Percentiles rank a stretch among this genome's conserved stretches.
These are phyloP conservation scores for Subanguina moxae DNA, from an alignment of 1,140 invertebrate species.

Conservation along the genomic window DNA sequence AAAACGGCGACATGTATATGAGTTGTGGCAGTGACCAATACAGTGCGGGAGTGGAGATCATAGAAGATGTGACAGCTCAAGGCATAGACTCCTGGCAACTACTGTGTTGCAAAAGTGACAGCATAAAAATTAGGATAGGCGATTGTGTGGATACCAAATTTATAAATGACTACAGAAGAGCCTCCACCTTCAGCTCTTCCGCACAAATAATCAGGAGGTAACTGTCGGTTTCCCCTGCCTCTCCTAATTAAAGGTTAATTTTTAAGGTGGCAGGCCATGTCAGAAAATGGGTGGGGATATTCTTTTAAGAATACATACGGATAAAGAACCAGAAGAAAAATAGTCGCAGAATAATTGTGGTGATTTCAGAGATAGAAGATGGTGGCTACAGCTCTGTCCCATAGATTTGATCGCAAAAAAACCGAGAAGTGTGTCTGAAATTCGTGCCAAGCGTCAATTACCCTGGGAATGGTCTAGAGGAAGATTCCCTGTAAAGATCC, in stretches of 20 bases:
- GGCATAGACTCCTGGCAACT: slow-evolving; percentile 47
- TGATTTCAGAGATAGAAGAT: slow-evolving; percentile 40
- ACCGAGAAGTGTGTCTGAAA: slow-evolving; percentile 26
- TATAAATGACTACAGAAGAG: slow-evolving; percentile 48
- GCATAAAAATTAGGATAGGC: slow-evolving; percentile 30
- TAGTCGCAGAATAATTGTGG: not conserved
- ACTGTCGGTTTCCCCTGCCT: too few relatives aligned
- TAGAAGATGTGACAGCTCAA: slow-evolving; percentile 31
- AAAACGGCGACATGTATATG: slow-evolving; percentile 51
- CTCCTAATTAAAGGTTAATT: too few relatives aligned
- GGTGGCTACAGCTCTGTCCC: slow-evolving; percentile 52
- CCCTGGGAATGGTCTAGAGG: slow-evolving; percentile 47
- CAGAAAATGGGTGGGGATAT: slow-evolving; percentile 46
- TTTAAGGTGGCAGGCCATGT: slow-evolving; percentile 50
- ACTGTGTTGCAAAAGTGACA: slow-evolving; percentile 43
- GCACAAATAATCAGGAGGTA: slow-evolving; percentile 46
- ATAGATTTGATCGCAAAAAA: slow-evolving; percentile 43
- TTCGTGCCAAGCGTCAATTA: slow-evolving; percentile 45
- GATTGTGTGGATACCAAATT: slow-evolving; percentile 53
- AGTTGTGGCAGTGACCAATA: slow-evolving; percentile 50
- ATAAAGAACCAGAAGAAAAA: too few relatives aligned
- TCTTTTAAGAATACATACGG: too few relatives aligned
- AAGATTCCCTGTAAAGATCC: slow-evolving; percentile 36
- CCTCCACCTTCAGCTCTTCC: slow-evolving; percentile 46
- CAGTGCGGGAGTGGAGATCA: slow-evolving; percentile 51